Evolutionary conservation across 2,888 invertebrate species (phyloP).

Genomic region (Drosophila kambysellisi): DNA sequence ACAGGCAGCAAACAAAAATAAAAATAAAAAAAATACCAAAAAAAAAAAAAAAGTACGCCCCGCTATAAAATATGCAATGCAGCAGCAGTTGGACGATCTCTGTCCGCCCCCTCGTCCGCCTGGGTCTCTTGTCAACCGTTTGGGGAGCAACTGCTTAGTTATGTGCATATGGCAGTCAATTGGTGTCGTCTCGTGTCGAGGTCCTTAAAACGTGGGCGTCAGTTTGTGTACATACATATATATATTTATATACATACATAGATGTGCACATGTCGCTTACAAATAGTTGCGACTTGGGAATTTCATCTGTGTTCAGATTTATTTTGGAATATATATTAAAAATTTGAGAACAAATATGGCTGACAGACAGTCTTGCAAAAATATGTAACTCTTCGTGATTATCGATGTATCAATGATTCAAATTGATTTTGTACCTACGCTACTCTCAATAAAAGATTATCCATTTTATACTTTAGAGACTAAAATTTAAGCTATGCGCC

Average conservation of each 20-base stretch:
- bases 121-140: constrained; percentile 56
- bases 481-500: not conserved
- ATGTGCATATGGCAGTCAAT: constrained; percentile 75
- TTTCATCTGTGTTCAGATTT: constrained; percentile 25
- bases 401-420: not conserved
- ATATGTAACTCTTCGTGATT: not conserved
- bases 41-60: constrained; percentile 13
- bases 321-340: constrained; percentile 20
- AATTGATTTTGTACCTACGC: not conserved
- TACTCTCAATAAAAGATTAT: not conserved
- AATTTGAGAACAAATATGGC: not conserved
- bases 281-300: constrained; percentile 21
- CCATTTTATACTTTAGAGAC: not conserved
- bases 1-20: not conserved
- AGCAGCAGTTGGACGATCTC: constrained; percentile 32
- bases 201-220: constrained; percentile 13
- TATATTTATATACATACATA: not conserved
- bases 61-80: constrained; percentile 51
- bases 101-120: not conserved
- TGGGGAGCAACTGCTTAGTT: constrained; percentile 63
- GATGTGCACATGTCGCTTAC: constrained; percentile 6
- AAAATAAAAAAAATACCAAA: not conserved
- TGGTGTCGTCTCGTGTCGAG: constrained; percentile 58
- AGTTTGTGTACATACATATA: not conserved
- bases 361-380: not conserved